A percentile compares a stretch with the other conserved stretches of the same genome.
These are phyloP conservation scores for human (Homo sapiens) DNA, from an alignment of 2,113 vertebrate species.

Conservation along the genomic window DNA sequence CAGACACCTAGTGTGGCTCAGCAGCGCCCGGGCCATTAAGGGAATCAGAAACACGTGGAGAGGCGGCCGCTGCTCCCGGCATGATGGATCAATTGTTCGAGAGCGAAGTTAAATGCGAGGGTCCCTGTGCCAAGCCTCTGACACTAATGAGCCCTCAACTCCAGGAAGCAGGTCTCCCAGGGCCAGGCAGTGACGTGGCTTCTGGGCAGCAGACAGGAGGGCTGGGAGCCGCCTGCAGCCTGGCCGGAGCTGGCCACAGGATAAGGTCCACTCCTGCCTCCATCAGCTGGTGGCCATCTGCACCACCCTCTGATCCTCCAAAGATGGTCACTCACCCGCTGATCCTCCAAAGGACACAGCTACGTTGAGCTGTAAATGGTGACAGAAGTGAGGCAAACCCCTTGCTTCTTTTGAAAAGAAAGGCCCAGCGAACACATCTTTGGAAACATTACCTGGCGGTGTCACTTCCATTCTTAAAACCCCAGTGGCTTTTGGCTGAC, in stretches of 20 bases:
- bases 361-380: too few relatives aligned
- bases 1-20: rapidly evolving
- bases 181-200: neutral
- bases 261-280: too few relatives aligned
- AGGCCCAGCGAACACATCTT: neutral
- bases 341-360: rapidly evolving
- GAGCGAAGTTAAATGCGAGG: neutral
- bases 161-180: neutral
- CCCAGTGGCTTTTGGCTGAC: neutral
- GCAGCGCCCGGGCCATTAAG: neutral
- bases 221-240: neutral
- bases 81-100: slow-evolving; percentile 18
- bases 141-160: slow-evolving; percentile 44
- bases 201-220: neutral
- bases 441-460: neutral
- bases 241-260: neutral
- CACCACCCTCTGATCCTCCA: neutral
- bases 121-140: slow-evolving; percentile 15
- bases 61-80: rapidly evolving
- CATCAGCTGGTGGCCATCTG: neutral
- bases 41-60: slow-evolving; percentile 63
- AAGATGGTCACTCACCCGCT: neutral
- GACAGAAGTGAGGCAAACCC: neutral
- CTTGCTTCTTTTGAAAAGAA: neutral
- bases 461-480: too few relatives aligned